phyloP scores from a whole-genome alignment of 2,888 invertebrate genomes.

The Drosophila silvestris region DNA sequence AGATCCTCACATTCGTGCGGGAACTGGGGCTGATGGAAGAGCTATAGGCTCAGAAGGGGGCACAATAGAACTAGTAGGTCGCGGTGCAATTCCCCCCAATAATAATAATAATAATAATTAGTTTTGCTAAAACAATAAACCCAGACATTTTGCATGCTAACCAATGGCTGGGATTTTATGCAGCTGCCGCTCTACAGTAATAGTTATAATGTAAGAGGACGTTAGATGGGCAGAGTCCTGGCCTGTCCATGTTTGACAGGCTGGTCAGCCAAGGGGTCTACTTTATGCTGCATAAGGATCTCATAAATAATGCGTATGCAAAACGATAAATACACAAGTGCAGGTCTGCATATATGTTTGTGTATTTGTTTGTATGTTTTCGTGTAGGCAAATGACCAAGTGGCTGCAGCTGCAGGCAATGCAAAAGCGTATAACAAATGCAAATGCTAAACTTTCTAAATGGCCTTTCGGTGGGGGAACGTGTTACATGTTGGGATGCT shows the following conservation, averaged over 20 bases:
- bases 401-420: conserved; percentile 41
- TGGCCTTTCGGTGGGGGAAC: conserved; percentile 7
- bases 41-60: no score
- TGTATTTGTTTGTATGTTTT: conserved; percentile 6
- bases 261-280: conserved; percentile 41
- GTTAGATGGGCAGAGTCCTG: not conserved
- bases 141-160: conserved; percentile 69
- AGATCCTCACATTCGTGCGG: no score
- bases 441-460: conserved; percentile 37
- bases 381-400: conserved; percentile 40
- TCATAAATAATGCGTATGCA: conserved; percentile 78
- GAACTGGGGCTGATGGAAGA: no score
- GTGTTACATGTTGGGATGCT: conserved; percentile 37
- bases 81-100: no score
- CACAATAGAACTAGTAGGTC: no score
- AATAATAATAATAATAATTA: conserved; percentile 48
- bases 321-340: conserved; percentile 73
- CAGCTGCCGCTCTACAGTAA: conserved; percentile 51
- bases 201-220: not conserved
- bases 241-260: conserved; percentile 23
- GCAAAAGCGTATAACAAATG: conserved; percentile 40
- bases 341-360: conserved; percentile 4
- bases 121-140: conserved; percentile 74
- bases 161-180: conserved; percentile 47
- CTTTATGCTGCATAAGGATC: conserved; percentile 54